Evolutionary conservation across 2,113 vertebrate genomes (phyloP).

Genomic region (Tragulus kanchil): DNA sequence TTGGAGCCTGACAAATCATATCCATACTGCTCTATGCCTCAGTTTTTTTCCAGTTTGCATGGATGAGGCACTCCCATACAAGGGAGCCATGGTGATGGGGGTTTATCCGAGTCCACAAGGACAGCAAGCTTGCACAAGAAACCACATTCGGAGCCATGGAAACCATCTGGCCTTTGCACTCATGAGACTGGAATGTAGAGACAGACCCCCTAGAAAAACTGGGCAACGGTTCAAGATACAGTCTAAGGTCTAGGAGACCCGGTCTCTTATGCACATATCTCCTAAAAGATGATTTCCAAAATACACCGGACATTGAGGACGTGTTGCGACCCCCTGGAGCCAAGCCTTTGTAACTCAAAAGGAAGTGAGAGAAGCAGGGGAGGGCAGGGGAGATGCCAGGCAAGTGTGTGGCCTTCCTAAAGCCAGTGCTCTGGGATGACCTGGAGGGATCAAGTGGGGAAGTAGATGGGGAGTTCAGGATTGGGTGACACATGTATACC

Average conservation of each 20-base stretch:
- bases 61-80: background rate
- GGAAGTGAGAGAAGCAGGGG: background rate
- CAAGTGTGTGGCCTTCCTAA: background rate
- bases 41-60: background rate
- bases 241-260: background rate
- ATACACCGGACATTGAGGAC: accelerated
- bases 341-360: background rate
- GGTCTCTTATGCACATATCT: background rate
- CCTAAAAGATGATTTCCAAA: background rate
- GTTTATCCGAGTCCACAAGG: background rate
- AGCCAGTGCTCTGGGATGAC: too few relatives aligned
- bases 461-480: too few relatives aligned
- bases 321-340: background rate
- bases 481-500: too few relatives aligned
- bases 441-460: too few relatives aligned
- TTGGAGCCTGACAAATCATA: conserved; percentile 46
- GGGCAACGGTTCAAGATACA: background rate
- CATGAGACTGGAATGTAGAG: background rate
- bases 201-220: background rate
- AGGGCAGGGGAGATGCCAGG: too few relatives aligned
- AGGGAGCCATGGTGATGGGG: background rate
- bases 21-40: background rate
- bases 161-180: background rate
- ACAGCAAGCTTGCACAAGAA: background rate
- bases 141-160: background rate